phyloP scores from a whole-genome alignment of 1,140 invertebrate genomes.

The Aphaenogaster floridana region DNA sequence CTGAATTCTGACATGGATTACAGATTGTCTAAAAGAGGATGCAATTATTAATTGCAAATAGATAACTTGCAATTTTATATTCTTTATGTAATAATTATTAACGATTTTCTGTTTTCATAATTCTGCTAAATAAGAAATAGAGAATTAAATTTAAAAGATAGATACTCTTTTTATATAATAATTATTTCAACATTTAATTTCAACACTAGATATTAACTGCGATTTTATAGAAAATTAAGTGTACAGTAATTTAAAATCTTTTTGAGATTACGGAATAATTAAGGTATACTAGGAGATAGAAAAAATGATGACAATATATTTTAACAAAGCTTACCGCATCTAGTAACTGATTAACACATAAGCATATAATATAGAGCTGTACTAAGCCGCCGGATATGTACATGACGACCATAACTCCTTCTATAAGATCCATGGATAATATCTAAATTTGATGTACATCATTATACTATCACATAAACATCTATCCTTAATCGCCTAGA shows the following conservation, averaged over 20 bases:
- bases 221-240: neutral
- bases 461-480: neutral
- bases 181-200: constrained; percentile 3
- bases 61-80: no score
- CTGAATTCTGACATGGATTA: neutral
- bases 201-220: neutral
- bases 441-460: neutral
- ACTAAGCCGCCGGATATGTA: constrained; percentile 61
- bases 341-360: constrained; percentile 70
- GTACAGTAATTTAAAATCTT: neutral
- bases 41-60: no score
- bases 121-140: neutral
- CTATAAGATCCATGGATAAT: neutral
- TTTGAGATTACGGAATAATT: neutral
- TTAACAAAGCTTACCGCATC: constrained; percentile 67
- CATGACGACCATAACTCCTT: constrained; percentile 42
- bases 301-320: neutral
- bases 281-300: neutral
- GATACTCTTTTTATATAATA: neutral
- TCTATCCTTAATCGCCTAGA: neutral
- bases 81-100: neutral
- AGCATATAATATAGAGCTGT: constrained; percentile 75
- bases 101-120: neutral
- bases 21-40: neutral
- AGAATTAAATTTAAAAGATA: neutral